Evolutionary conservation across 2,113 vertebrate genomes (phyloP), one percentile per base, ranked within the genome.

Genomic region (Prolemur simus): DNA sequence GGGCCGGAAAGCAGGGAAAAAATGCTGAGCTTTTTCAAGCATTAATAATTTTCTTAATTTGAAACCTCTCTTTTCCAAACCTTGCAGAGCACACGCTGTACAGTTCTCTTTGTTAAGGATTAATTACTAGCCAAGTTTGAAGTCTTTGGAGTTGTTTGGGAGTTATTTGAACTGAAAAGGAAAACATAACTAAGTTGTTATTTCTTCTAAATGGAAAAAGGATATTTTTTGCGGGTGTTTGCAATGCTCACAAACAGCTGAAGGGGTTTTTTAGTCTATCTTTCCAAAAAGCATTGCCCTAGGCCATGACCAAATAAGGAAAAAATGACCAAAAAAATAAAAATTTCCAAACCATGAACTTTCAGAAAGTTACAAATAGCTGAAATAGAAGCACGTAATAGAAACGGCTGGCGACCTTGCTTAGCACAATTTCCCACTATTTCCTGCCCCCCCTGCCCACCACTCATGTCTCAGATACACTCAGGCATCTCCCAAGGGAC

Each of bases 51-150:
- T 93, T 97, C 73, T 86, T 60, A 96, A 96, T 88, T 66, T 47
- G 71, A 94, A 97, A 96, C 52, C 58, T 96, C 47, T 91, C 42
- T 91, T 89, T 82, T 25, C 82, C 93, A 83, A 95, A 95, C 63
- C 89, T 83, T 77, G 21, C 89, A 93, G 77, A 98, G 97, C 98
- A 98, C 96, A 95, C 54, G 80, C 60, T 98, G 97, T 98, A 94
- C 95, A 92, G 96, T 95, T 81, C 68, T 81, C 94, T 96, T 98
- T 81, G 52, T 96, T 97, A 97, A 97, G 94, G 93, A 97, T 96
- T 98, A 98, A 98, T 98, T 97, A 98, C 97, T 83, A 87, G 97
- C 96, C 96, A 98, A 98, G 95, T 97, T 76, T 96, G 91, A 97
- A 97, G 54, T 89, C 96, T 97, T 97, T 97, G 93, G 97, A 96